These are phyloP conservation scores for Crocodylus rhombifer DNA, from an alignment of 2,797 vertebrate species.

Conservation along the genomic window DNA sequence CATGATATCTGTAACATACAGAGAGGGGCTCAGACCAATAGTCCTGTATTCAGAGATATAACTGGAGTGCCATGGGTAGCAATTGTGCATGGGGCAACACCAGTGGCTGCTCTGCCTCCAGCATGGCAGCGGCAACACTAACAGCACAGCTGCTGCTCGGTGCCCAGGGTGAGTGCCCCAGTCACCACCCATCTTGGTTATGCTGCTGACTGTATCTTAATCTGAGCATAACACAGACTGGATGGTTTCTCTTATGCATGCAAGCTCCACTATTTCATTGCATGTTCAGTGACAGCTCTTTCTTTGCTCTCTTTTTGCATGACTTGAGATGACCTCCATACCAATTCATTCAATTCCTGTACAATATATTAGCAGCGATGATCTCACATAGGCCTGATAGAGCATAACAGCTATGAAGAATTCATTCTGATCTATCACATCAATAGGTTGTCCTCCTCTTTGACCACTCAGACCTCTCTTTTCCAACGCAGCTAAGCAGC, in stretches of 20 bases:
- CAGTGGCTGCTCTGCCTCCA: too few relatives aligned
- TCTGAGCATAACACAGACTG: accelerated
- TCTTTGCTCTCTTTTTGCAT: not conserved
- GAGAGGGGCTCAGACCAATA: too few relatives aligned
- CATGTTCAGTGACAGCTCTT: not conserved
- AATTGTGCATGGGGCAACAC: too few relatives aligned
- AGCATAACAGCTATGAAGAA: not conserved
- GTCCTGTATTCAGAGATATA: too few relatives aligned
- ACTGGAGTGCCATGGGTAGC: too few relatives aligned
- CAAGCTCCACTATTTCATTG: not conserved
- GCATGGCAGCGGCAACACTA: too few relatives aligned
- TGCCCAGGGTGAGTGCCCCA: too few relatives aligned
- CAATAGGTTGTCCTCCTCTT: not conserved
- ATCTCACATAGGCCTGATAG: not conserved
- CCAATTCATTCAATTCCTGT: not conserved
- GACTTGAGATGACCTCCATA: not conserved
- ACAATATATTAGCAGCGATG: not conserved
- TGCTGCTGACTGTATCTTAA: not conserved
- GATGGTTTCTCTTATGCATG: accelerated
- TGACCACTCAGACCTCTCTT: not conserved
- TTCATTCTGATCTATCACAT: accelerated
- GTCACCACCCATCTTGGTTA: too few relatives aligned
- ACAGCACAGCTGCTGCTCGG: too few relatives aligned
- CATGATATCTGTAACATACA: too few relatives aligned
- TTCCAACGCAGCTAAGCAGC: not conserved